phyloP scores from a whole-genome alignment of 2,113 vertebrate genomes.

The Pseudopipra pipra region DNA sequence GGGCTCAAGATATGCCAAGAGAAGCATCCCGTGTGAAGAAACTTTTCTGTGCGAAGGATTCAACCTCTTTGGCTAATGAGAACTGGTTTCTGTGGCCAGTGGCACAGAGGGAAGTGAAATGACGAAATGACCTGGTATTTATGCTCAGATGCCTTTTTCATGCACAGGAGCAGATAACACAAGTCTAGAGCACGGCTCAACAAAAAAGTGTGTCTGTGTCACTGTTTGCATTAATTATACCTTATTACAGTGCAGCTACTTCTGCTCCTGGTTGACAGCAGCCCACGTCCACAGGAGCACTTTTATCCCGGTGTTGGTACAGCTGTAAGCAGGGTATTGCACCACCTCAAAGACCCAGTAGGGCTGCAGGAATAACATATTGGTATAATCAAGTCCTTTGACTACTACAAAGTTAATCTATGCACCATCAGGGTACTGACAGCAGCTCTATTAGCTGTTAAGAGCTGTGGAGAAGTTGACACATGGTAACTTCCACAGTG shows the following conservation, averaged over 20 bases:
- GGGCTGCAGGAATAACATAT: neutral
- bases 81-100: neutral
- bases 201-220: neutral
- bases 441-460: neutral
- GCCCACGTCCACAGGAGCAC: neutral
- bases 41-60: neutral
- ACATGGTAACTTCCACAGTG: neutral
- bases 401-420: neutral
- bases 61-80: neutral
- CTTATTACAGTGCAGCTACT: neutral
- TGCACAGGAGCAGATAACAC: neutral
- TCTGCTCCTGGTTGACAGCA: neutral
- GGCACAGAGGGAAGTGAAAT: neutral
- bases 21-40: neutral
- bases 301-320: fast-evolving
- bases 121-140: neutral
- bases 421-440: neutral
- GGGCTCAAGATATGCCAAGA: neutral
- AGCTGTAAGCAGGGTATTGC: neutral
- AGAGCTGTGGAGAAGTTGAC: neutral
- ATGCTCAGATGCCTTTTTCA: neutral
- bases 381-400: neutral
- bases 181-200: neutral
- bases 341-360: neutral
- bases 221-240: neutral